Base-by-base conservation (phyloP, 2,113 vertebrate genomes). In the Pica pica region DNA sequence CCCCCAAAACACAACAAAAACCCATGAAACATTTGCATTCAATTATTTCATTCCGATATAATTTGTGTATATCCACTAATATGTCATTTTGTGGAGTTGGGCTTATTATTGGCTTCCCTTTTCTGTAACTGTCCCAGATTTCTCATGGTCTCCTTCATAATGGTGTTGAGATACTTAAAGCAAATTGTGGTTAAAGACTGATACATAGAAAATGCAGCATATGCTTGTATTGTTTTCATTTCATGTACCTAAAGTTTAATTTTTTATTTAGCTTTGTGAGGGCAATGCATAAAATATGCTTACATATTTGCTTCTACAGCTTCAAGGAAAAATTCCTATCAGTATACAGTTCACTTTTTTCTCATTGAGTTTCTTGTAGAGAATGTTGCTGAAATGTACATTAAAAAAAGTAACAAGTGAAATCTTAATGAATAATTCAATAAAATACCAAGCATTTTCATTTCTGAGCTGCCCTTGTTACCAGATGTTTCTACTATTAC, bases 391-490 rank as follows among this genome's bases (percentile, higher is more conserved):
- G 28, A 90, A 82, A 86, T n/a, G 19, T 33, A 26, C 3, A 17
- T 23, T 35, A 2, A 47, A 41, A 70, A 55, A 24, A 56, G 17
- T 70, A 83, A 47, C n/a, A 83, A 80, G 55, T 53, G 63, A 86
- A 84, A 86, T 95, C 11, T 64, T 81, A 93, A 92, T 75, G 81
- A 85, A 80, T 76, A 61, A 88, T 77, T 95, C 83, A 92, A 49
- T 77, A 46, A 92, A 83, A 55, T 90, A 91, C 44, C 57, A 87
- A 83, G 83, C 83, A 78, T 90, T 91, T 83, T 94, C 16, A 71
- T 75, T 90, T 91, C 77, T 81, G 68, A 55, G 20, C 50, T 80
- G 6, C 26, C 24, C 47, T 75, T 44, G 21, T 91, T 28, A 37
- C 64, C 70, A 92, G 61, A 71, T 81, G 68, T 74, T 94, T 87